Evolutionary conservation across 2,113 vertebrate genomes (phyloP).

Genomic region (Coptodon rendalli): DNA sequence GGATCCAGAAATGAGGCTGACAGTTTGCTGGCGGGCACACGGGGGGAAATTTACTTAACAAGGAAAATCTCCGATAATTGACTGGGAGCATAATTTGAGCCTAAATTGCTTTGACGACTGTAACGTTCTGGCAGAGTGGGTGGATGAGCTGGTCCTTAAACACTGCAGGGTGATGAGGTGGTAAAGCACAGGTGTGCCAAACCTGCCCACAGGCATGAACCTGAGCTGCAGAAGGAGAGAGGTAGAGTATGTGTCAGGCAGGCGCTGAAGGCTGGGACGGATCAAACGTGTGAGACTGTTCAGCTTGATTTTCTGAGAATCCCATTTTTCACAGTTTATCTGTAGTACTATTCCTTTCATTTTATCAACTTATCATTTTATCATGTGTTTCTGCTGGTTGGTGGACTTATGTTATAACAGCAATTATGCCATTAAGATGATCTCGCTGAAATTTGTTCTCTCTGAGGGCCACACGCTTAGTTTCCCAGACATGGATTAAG

Average conservation of each 20-base stretch:
- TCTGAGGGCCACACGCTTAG: background rate
- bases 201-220: background rate
- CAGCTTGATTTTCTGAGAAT: background rate
- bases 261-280: background rate
- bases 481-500: background rate
- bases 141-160: background rate
- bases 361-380: background rate
- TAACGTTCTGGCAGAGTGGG: background rate
- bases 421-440: background rate
- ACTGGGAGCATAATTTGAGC: background rate
- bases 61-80: background rate
- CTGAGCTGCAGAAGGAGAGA: background rate
- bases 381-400: background rate
- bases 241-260: background rate
- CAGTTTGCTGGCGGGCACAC: background rate
- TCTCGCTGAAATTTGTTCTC: background rate
- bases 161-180: background rate
- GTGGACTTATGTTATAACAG: background rate
- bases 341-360: background rate
- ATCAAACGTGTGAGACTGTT: background rate
- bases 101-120: background rate
- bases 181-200: background rate
- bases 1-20: background rate
- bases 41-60: background rate
- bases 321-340: background rate